Evolutionary conservation across 2,113 vertebrate species (phyloP).

Genomic region (Jacana jacana): DNA sequence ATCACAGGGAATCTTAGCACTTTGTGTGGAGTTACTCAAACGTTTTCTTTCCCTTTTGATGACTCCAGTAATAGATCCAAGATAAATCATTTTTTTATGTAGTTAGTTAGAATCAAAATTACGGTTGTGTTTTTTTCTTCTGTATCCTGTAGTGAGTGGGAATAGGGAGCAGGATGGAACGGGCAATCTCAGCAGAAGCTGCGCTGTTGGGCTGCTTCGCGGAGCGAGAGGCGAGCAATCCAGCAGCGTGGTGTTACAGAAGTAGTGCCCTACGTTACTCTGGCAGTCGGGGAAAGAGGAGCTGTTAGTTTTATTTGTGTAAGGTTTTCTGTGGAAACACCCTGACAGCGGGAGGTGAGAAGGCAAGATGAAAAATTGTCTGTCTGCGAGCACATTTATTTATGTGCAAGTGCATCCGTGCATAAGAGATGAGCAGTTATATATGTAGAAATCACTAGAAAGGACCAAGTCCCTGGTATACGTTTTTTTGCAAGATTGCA

Average conservation of each 20-base stretch:
- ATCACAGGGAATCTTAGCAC: neutral
- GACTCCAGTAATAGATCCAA: neutral
- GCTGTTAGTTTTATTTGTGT: constrained; percentile 48
- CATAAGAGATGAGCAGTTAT: constrained; percentile 44
- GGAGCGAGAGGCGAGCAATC: neutral
- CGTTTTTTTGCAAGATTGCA: neutral
- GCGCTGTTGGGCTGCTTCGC: neutral
- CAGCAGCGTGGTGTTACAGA: neutral
- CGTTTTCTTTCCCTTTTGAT: neutral
- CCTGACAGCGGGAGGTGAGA: constrained; percentile 49
- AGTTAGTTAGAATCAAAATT: neutral
- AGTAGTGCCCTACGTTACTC: neutral
- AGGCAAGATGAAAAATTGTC: constrained; percentile 49
- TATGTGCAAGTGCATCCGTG: constrained; percentile 27
- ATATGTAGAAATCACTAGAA: constrained; percentile 17
- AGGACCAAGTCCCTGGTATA: constrained; percentile 5
- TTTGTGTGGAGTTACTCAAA: neutral
- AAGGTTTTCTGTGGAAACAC: constrained; percentile 19
- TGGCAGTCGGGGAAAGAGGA: neutral
- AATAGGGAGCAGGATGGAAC: neutral
- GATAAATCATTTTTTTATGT: neutral
- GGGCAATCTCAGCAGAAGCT: neutral
- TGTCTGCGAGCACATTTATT: constrained; percentile 41
- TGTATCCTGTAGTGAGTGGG: neutral
- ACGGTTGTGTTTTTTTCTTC: neutral